phyloP scores from a whole-genome alignment of 2,113 vertebrate species.

The Leptocoma aspasia region DNA sequence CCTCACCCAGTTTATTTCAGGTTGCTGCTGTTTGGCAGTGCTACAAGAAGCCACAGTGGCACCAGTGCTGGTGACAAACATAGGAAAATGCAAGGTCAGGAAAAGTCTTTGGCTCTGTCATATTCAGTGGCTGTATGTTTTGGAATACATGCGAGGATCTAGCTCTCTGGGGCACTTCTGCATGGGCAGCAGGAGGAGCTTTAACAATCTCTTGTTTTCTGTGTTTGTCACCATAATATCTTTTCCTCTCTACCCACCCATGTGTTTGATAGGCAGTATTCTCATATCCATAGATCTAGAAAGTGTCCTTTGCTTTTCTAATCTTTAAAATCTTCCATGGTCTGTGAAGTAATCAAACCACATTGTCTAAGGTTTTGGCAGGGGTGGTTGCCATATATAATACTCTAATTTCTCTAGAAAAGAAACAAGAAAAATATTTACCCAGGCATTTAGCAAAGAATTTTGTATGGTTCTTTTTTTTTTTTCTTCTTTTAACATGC shows the following conservation, averaged over 20 bases:
- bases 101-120: not conserved
- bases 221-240: not conserved
- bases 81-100: not conserved
- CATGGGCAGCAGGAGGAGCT: not conserved
- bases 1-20: conserved; percentile 33
- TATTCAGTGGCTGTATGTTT: not conserved
- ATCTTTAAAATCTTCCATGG: not conserved
- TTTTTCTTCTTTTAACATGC: not conserved
- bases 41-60: not conserved
- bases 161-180: not conserved
- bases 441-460: not conserved
- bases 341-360: not conserved
- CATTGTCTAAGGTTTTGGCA: not conserved
- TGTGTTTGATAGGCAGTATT: not conserved
- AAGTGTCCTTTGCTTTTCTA: not conserved
- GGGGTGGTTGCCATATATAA: not conserved
- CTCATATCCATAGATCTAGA: not conserved
- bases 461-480: not conserved
- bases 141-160: not conserved
- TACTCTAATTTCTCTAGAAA: not conserved
- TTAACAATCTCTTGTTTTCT: not conserved
- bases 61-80: not conserved
- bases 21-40: not conserved
- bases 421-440: not conserved
- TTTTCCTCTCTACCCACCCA: not conserved